A percentile compares a stretch with the other conserved stretches of the same genome.
phyloP scores from a whole-genome alignment of 2,113 vertebrate genomes.

The Mystacornis crossleyi region DNA sequence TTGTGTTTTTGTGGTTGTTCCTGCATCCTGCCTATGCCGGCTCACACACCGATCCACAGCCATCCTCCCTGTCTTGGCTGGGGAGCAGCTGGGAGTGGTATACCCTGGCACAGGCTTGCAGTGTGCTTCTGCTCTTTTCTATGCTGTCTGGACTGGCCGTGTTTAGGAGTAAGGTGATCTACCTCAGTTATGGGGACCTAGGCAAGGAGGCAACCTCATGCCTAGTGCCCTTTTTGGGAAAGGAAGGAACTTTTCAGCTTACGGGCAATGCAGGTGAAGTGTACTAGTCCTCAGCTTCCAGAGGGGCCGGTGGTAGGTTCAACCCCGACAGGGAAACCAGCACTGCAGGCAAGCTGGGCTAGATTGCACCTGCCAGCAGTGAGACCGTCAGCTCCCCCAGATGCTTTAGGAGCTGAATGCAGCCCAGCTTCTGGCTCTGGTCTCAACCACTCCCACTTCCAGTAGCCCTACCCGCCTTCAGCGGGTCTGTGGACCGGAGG shows the following conservation, averaged over 20 bases:
- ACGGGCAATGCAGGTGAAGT: neutral
- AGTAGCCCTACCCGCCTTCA: no score
- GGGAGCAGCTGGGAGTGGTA: neutral
- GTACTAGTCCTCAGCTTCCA: neutral
- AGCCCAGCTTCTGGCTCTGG: neutral
- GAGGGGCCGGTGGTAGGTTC: neutral
- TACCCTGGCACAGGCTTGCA: neutral
- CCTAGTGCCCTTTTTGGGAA: neutral
- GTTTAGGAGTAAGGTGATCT: neutral
- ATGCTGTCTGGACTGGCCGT: neutral
- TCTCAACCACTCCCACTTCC: neutral
- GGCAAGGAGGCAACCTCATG: neutral
- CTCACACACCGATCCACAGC: neutral
- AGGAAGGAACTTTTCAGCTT: neutral
- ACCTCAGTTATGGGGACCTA: neutral
- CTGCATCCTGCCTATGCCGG: neutral
- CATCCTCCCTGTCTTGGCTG: neutral
- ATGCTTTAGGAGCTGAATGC: neutral
- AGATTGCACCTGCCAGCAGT: neutral
- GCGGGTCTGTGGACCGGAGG: neutral
- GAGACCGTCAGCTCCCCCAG: neutral
- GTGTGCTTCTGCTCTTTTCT: neutral
- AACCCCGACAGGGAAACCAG: neutral
- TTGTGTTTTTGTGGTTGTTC: neutral
- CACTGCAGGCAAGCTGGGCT: neutral